A percentile compares a stretch with the other conserved stretches of the same genome.
Conservation (phyloP, 2,797 vertebrate genomes). For the Ambastaia sidthimunki region DNA sequence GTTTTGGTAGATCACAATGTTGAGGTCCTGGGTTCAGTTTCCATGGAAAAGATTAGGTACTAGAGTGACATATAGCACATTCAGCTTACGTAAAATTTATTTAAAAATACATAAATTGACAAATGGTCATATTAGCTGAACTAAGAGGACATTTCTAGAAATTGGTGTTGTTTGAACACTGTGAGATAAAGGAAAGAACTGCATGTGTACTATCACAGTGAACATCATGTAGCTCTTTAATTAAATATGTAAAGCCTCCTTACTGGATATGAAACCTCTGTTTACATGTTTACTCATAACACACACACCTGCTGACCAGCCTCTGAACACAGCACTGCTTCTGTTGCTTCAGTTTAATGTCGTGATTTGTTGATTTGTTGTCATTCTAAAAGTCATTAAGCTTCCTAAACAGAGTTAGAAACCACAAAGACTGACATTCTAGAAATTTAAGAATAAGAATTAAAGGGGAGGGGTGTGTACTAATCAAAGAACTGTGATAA, state of each 20-base stretch:
- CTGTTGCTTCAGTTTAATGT: background rate
- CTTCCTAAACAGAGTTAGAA: background rate
- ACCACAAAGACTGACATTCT: too few relatives aligned
- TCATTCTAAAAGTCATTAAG: background rate
- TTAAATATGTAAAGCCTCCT: slow-evolving; percentile 50
- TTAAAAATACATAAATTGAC: too few relatives aligned
- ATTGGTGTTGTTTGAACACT: too few relatives aligned
- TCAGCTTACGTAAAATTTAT: too few relatives aligned
- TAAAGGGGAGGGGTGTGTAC: too few relatives aligned
- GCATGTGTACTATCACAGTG: too few relatives aligned
- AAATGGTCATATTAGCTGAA: too few relatives aligned
- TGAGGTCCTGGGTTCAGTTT: background rate
- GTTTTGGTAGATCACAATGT: background rate
- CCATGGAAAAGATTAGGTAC: too few relatives aligned
- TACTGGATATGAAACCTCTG: slow-evolving; percentile 33
- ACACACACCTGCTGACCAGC: background rate
- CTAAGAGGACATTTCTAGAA: too few relatives aligned
- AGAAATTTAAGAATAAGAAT: too few relatives aligned
- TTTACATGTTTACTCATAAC: slow-evolving; percentile 2
- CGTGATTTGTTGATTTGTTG: background rate
- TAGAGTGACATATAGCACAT: background rate
- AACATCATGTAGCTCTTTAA: slow-evolving; percentile 28
- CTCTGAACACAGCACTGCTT: background rate
- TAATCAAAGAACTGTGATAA: too few relatives aligned
- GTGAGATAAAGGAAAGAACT: too few relatives aligned